phyloP scores from a whole-genome alignment of 2,888 invertebrate species.

The Sympetrum striolatum region DNA sequence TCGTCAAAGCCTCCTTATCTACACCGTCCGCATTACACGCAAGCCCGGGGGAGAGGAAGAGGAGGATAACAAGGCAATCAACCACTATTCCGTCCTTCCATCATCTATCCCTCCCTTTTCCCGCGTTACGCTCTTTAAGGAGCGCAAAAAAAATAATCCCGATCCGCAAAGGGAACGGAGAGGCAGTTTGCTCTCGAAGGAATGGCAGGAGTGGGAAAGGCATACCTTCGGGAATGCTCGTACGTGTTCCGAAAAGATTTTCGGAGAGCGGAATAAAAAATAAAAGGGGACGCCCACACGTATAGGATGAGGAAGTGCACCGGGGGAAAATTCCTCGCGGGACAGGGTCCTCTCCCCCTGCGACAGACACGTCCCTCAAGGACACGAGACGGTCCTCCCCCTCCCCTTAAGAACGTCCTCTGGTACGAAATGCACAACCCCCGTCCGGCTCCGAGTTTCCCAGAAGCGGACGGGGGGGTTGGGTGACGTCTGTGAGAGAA shows the following conservation, averaged over 20 bases:
- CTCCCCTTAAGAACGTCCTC: not conserved
- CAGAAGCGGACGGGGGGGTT: not conserved
- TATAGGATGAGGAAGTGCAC: slow-evolving; percentile 39
- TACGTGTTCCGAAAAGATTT: no score
- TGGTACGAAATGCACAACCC: not conserved
- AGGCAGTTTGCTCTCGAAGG: not conserved
- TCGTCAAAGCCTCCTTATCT: not conserved
- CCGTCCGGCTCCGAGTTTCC: not conserved
- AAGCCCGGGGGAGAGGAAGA: not conserved
- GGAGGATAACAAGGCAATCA: not conserved
- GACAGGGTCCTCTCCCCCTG: not conserved
- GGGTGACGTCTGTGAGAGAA: slow-evolving; percentile 11
- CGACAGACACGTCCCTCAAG: not conserved
- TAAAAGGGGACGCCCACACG: not conserved
- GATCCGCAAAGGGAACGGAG: not conserved
- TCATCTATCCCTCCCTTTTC: not conserved
- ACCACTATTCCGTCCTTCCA: not conserved
- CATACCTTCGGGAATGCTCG: not conserved
- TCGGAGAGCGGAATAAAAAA: not conserved
- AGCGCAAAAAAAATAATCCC: not conserved
- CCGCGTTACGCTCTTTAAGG: not conserved
- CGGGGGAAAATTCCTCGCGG: not conserved
- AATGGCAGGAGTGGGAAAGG: not conserved
- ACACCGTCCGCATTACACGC: not conserved
- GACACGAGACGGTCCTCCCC: not conserved